phyloP scores from a whole-genome alignment of 1,140 invertebrate genomes.

The Cherax quadricarinatus region DNA sequence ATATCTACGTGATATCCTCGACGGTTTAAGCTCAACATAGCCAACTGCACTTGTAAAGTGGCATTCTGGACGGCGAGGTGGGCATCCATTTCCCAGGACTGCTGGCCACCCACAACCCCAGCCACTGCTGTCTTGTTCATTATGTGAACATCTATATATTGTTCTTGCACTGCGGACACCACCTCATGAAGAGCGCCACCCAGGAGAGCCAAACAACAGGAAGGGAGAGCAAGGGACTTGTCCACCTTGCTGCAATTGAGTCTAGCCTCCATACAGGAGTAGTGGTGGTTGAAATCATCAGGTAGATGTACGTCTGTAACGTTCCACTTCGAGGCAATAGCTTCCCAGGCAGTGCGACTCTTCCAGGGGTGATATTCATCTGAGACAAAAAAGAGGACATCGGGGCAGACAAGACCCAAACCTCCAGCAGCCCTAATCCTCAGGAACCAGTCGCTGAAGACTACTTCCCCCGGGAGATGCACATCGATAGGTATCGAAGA shows the following conservation, averaged over 20 bases:
- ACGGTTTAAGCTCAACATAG: constrained; percentile 42
- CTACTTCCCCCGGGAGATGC: constrained; percentile 53
- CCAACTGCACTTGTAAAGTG: not conserved
- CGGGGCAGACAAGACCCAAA: constrained; percentile 74
- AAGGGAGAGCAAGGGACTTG: constrained; percentile 58
- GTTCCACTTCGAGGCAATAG: constrained; percentile 72
- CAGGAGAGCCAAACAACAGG: constrained; percentile 73
- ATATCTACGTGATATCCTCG: constrained; percentile 64
- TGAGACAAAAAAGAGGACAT: constrained; percentile 74
- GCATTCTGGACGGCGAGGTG: constrained; percentile 68
- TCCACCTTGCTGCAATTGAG: constrained; percentile 54
- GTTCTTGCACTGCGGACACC: constrained; percentile 33
- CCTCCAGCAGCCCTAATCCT: constrained; percentile 60
- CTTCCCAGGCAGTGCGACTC: constrained; percentile 50
- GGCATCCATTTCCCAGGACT: constrained; percentile 75
- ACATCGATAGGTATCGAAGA: constrained; percentile 67
- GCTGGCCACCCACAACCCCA: constrained; percentile 75
- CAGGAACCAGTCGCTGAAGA: constrained; percentile 75
- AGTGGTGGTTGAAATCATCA: constrained; percentile 49
- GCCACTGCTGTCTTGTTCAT: constrained; percentile 74
- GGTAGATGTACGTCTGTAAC: constrained; percentile 69
- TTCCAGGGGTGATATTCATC: constrained; percentile 31
- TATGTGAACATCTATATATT: constrained; percentile 73
- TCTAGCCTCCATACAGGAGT: constrained; percentile 71
- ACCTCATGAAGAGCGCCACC: constrained; percentile 58